Conservation (phyloP, 2,797 vertebrate genomes). For the Fistularia tabacaria region DNA sequence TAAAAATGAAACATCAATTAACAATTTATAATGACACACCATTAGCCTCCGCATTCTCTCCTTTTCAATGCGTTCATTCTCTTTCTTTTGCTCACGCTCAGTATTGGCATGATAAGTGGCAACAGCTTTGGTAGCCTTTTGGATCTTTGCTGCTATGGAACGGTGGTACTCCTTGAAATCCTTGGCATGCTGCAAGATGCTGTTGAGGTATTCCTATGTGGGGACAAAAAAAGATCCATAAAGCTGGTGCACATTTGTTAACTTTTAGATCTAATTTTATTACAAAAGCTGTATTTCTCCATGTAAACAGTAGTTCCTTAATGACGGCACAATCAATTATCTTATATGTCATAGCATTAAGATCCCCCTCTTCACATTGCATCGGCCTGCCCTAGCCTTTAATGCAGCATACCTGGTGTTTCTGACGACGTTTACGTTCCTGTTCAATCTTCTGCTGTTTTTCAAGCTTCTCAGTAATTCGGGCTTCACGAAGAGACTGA, state of each 20-base stretch:
- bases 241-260: no score
- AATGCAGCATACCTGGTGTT: slow-evolving; percentile 83
- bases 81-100: slow-evolving; percentile 96
- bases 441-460: slow-evolving; percentile 99
- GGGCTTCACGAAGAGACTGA: slow-evolving; percentile 91
- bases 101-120: slow-evolving; percentile 97
- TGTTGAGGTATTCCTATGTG: slow-evolving; percentile 96
- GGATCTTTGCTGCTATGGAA: slow-evolving; percentile 91
- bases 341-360: no score
- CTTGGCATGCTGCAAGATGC: slow-evolving; percentile 96
- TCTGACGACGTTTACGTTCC: slow-evolving; percentile 93
- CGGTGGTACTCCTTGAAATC: slow-evolving; percentile 97
- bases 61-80: slow-evolving; percentile 95
- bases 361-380: no score
- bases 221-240: neutral
- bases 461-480: slow-evolving; percentile 97
- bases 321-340: no score
- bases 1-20: neutral
- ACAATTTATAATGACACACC: slow-evolving; percentile 65
- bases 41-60: slow-evolving; percentile 95
- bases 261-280: no score
- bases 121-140: slow-evolving; percentile 94
- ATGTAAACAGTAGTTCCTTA: no score
- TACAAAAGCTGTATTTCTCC: no score
- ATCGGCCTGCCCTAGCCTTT: neutral